Conservation (phyloP, 2,797 vertebrate genomes). For the Neostethus bicornis region DNA sequence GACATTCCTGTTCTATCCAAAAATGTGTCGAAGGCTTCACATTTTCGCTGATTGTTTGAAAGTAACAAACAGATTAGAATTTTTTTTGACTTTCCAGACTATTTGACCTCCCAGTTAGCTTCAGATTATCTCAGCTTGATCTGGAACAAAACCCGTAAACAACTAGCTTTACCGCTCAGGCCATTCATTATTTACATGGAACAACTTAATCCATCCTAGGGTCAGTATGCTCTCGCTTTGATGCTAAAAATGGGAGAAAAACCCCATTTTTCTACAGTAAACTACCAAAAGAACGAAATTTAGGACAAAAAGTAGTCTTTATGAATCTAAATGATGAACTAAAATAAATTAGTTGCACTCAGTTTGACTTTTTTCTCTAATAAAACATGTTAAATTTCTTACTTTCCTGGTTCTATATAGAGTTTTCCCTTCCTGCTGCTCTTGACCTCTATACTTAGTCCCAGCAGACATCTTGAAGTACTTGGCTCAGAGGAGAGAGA, state of each 20-base stretch:
- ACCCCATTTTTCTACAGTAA: too few species aligned
- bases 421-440: slow-evolving; percentile 37
- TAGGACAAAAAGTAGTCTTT: too few species aligned
- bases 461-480: slow-evolving; percentile 53
- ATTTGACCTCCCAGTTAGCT: not conserved
- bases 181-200: too few species aligned
- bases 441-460: slow-evolving; percentile 37
- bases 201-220: not conserved
- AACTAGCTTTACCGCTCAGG: not conserved
- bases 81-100: not conserved
- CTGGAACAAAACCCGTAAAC: not conserved
- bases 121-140: not conserved
- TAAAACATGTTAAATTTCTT: slow-evolving; percentile 35
- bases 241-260: too few species aligned
- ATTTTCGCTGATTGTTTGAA: too few species aligned
- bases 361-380: slow-evolving; percentile 5
- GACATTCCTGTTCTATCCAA: too few species aligned
- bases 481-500: slow-evolving; percentile 50
- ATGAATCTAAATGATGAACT: too few species aligned
- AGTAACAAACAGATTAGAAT: too few species aligned
- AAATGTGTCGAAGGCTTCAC: too few species aligned
- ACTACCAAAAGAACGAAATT: not conserved
- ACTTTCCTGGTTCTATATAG: slow-evolving; percentile 29
- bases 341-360: slow-evolving; percentile 9
- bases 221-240: not conserved